Conservation (phyloP, 2,888 invertebrate species). For the Gastrophysa polygoni region DNA sequence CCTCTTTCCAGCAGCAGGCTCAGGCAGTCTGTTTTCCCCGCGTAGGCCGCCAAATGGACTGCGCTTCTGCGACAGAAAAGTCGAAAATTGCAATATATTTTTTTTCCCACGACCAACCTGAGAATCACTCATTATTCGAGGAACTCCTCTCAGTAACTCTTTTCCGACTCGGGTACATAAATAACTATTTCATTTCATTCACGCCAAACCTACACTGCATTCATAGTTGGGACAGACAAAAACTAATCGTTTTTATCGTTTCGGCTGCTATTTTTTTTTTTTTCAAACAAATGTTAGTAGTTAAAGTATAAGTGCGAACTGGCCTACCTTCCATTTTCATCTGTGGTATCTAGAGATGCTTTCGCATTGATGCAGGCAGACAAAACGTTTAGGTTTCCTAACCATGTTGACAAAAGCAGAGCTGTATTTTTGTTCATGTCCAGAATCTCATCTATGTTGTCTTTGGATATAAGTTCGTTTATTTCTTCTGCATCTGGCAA, state of each 20-base stretch:
- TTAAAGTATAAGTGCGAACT: no score
- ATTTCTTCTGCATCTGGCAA: constrained; percentile 59
- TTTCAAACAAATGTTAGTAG: no score
- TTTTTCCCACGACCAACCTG: no score
- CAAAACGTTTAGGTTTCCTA: constrained; percentile 64
- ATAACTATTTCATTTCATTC: no score
- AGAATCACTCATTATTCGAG: no score
- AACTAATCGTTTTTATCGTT: no score
- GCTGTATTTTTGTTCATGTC: constrained; percentile 60
- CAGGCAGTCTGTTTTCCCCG: constrained; percentile 74
- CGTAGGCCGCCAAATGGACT: constrained; percentile 80
- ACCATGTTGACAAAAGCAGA: constrained; percentile 67
- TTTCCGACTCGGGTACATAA: no score
- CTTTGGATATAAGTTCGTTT: constrained; percentile 43
- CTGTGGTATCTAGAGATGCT: constrained; percentile 19
- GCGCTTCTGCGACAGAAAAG: constrained; percentile 59
- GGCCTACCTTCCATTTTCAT: constrained; percentile 27
- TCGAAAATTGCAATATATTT: no score
- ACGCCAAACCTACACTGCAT: no score
- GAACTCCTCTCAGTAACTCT: no score
- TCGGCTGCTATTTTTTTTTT: no score
- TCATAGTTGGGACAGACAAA: no score
- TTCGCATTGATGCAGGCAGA: constrained; percentile 42
- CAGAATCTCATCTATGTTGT: constrained; percentile 60
- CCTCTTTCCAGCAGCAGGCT: constrained; percentile 71